Evolutionary conservation across 64 coral and sea anemone genomes (phyloP), one percentile per base, ranked within the genome.

Genomic region (Orbicella faveolata): DNA sequence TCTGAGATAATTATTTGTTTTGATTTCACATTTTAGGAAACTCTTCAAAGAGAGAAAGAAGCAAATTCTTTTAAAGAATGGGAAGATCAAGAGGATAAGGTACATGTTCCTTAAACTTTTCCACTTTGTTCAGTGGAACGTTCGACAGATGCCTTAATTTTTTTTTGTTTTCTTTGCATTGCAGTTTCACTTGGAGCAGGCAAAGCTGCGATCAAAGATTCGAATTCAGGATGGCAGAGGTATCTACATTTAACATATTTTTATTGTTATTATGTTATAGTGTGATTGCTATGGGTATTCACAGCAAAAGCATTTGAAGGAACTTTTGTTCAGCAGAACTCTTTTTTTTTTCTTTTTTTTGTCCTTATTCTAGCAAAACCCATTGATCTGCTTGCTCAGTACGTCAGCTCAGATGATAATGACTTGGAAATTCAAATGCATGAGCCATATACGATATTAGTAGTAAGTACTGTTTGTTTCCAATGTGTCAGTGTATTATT

Each of bases 61-160:
- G 81, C 93, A 36, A 87, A 80, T 17, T 98, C 95, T 81, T 98
- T 93, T 68, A 95, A 94, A 75, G 96, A 99, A 76, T 99, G 97
- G 97, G 97, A 95, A 70, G 89, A 99, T 77, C 97, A 99, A 16
- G 97, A 99, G 37, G 97, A 99, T 70, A 99, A 84, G n/a, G 96
- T 98, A 64, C 2, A 66, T 87, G 63, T 12, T 23, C 7, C 7
- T 5, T 63, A 33, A 59, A 61, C 52, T 75, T 57, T 26, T 70
- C 5, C 8, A 9, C n/a, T 61, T 82, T 2, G 2, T 13, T 64
- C 9, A 21, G 18, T 83, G 17, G 62, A 18, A 15, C 17, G 19
- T 41, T 68, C 19, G 7, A 18, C 66, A 25, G 19, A 9, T 75
- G 20, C 25, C 23, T 54, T 6, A 26, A 19, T 11, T 15, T 20